Evolutionary conservation across 2,797 vertebrate species (phyloP).

Genomic region (Protosalanx chinensis): DNA sequence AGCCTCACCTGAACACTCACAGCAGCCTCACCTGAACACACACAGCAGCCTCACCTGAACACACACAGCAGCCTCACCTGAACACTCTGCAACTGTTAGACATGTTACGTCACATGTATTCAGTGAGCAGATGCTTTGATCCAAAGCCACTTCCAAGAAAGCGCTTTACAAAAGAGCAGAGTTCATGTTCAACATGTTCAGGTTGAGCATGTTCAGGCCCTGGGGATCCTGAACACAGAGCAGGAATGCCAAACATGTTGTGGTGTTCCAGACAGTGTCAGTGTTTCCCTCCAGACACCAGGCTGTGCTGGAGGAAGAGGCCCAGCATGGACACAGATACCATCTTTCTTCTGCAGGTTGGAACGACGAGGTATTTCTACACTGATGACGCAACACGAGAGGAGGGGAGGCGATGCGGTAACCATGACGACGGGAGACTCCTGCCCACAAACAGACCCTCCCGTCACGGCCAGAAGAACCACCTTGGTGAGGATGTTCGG

Average conservation of each 20-base stretch:
- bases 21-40: too few species aligned
- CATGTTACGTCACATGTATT: conserved; percentile 1
- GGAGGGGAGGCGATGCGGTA: not conserved
- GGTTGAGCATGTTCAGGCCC: conserved; percentile 30
- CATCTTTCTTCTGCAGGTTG: conserved; percentile 28
- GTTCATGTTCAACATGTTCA: not conserved
- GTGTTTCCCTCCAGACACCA: too few species aligned
- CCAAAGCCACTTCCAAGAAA: too few species aligned
- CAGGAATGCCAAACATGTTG: conserved; percentile 20
- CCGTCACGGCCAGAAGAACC: too few species aligned
- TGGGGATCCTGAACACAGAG: conserved; percentile 19
- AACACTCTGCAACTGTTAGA: too few species aligned
- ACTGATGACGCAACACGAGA: not conserved
- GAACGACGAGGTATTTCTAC: not conserved
- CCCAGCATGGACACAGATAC: conserved; percentile 41
- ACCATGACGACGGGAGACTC: not conserved
- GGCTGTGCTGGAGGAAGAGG: not conserved
- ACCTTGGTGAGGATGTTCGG: not conserved
- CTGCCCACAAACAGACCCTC: not conserved
- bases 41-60: too few species aligned
- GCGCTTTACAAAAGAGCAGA: not conserved
- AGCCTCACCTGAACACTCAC: too few species aligned
- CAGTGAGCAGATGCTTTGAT: too few species aligned
- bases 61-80: too few species aligned
- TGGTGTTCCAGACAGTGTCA: not conserved